Evolutionary conservation across 2,888 invertebrate species (phyloP), one percentile per base, ranked within the genome.

Genomic region (Aphidoletes aphidimyza): DNA sequence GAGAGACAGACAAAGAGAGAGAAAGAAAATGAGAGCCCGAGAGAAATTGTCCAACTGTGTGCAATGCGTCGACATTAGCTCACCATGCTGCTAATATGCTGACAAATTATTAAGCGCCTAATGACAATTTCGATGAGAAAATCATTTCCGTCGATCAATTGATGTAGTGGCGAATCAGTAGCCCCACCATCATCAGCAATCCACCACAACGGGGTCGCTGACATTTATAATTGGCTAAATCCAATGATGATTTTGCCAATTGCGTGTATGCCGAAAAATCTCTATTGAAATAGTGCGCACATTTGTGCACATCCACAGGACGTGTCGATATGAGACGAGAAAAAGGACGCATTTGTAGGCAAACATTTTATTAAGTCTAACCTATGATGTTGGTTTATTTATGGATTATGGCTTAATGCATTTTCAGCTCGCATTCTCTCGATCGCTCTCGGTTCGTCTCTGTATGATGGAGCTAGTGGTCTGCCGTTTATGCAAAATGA

Each of bases 81-180:
- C n/a, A n/a, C 54, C 54, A 54, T 22, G 22, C 54, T 22, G 22
- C 54, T 54, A 54, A 54, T 54, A 54, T 54, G 54, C 54, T 54
- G 54, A 54, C 54, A 54, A 54, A 54, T 54, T 54, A 54, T 54
- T 54, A 54, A 54, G 54, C 54, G 54, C 54, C 54, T 54, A 54
- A 54, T 54, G 22, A 54, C n/a, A 3, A 54, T 54, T 54, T 54
- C 54, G 54, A 54, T 54, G 54, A 54, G 54, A 54, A 54, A 54
- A 54, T 54, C 22, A 54, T 54, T 54, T 54, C 54, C 54, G 54
- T 54, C 54, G 3, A 54, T 54, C 22, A 54, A 3, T 54, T 22
- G 54, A 22, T 22, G 54, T 54, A 54, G 54, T 22, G 54, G 22
- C n/a, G n/a, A 22, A 2, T 54, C 22, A 22, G n/a, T n/a, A n/a